Evolutionary conservation across 2,888 invertebrate species (phyloP).

Genomic region (Aelia acuminata): DNA sequence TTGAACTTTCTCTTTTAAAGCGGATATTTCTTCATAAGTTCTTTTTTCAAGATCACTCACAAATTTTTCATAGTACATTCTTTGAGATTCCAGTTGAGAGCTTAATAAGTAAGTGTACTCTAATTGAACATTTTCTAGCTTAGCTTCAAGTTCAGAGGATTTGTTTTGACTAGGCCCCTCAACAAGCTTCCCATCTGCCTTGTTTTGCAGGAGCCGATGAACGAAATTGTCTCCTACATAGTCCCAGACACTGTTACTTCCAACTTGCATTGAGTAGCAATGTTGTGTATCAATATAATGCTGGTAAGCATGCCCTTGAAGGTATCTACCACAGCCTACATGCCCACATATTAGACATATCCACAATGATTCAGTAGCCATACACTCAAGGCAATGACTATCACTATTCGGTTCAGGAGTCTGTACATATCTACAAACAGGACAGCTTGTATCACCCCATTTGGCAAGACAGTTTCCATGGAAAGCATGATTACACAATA

Average conservation of each 20-base stretch:
- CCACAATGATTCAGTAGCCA: conserved; percentile 88
- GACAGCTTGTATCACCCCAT: conserved; percentile 97
- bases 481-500: conserved; percentile 98
- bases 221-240: conserved; percentile 98
- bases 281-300: conserved; percentile 97
- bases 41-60: conserved; percentile 72
- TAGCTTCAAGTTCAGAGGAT: conserved; percentile 75
- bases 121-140: conserved; percentile 93
- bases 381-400: conserved; percentile 81
- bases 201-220: conserved; percentile 95
- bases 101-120: conserved; percentile 97
- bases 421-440: conserved; percentile 93
- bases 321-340: conserved; percentile 95
- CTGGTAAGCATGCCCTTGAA: conserved; percentile 90
- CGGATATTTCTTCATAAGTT: conserved; percentile 67
- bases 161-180: conserved; percentile 74
- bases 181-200: conserved; percentile 96
- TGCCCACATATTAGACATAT: conserved; percentile 99
- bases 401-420: conserved; percentile 84
- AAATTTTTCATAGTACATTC: conserved; percentile 91
- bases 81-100: conserved; percentile 94
- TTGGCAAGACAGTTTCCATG: conserved; percentile 95
- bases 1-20: conserved; percentile 72
- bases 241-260: conserved; percentile 98
- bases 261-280: conserved; percentile 96